Conservation (phyloP, 2,113 vertebrate species). For the Garra rufa region DNA sequence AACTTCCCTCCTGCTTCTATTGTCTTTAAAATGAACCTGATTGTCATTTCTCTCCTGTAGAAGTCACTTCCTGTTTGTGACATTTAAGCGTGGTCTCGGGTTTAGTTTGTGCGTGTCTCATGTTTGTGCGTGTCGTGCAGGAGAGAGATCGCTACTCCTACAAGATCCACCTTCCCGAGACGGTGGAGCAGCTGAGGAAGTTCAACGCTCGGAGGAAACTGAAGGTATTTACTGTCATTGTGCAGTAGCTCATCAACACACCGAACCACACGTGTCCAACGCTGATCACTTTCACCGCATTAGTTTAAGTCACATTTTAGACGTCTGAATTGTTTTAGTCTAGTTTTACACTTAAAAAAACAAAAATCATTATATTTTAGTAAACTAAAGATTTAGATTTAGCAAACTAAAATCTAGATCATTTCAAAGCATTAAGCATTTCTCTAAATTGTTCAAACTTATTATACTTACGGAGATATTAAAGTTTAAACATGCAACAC, state of each 20-base stretch:
- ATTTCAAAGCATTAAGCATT: too few relatives aligned
- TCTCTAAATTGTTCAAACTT: too few relatives aligned
- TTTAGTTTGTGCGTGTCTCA: constrained; percentile 11
- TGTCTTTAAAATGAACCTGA: neutral
- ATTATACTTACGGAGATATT: neutral
- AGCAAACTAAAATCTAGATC: too few relatives aligned
- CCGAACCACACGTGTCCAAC: neutral
- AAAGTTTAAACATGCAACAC: too few relatives aligned
- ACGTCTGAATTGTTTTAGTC: too few relatives aligned
- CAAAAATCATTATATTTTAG: too few relatives aligned
- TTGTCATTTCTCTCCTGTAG: neutral
- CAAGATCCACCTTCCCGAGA: constrained; percentile 98
- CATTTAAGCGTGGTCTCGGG: neutral
- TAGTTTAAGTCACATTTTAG: too few relatives aligned
- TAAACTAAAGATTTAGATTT: too few relatives aligned
- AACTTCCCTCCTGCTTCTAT: neutral
- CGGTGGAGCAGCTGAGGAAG: constrained; percentile 96
- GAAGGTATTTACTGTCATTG: constrained; percentile 77
- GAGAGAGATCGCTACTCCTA: constrained; percentile 97
- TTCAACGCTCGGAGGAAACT: constrained; percentile 97
- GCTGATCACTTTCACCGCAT: too few relatives aligned
- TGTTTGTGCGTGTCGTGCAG: constrained; percentile 67
- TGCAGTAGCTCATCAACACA: neutral
- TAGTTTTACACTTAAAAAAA: too few relatives aligned
- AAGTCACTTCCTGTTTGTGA: neutral